These are phyloP conservation scores for Lycaena phlaeas DNA, from an alignment of 2,888 invertebrate genomes.

Conservation along the genomic window DNA sequence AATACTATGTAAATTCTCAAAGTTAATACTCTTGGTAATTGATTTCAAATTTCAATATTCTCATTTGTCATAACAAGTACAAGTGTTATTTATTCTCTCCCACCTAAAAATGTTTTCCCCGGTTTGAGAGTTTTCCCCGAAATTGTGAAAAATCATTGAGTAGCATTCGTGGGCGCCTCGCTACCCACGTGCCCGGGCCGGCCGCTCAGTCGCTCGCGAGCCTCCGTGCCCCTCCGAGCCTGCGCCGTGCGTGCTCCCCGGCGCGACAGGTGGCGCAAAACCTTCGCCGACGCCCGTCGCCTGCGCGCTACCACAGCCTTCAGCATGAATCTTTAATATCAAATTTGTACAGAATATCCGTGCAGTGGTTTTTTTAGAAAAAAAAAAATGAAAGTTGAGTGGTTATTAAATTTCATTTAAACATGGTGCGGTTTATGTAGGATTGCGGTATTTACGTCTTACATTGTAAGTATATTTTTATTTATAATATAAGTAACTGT, in stretches of 20 bases:
- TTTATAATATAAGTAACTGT: background rate
- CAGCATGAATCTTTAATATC: constrained; percentile 50
- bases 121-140: no score
- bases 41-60: no score
- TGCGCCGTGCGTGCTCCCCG: constrained; percentile 27
- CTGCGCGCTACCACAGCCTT: constrained; percentile 47
- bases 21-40: no score
- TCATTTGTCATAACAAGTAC: no score
- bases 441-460: constrained; percentile 13
- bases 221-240: constrained; percentile 36
- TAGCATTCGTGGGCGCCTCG: no score
- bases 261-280: constrained; percentile 46
- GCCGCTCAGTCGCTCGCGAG: constrained; percentile 48
- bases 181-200: constrained; percentile 47
- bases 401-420: constrained; percentile 7
- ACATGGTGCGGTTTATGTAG: constrained; percentile 16
- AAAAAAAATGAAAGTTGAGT: constrained; percentile 14
- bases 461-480: constrained; percentile 16
- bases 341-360: constrained; percentile 37
- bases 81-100: no score
- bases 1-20: no score
- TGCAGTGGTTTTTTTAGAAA: constrained; percentile 35
- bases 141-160: no score
- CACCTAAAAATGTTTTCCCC: no score
- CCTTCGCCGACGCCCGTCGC: constrained; percentile 51